Evolutionary conservation across 2,888 invertebrate genomes (phyloP).

Genomic region (Temnothorax unifasciatus): DNA sequence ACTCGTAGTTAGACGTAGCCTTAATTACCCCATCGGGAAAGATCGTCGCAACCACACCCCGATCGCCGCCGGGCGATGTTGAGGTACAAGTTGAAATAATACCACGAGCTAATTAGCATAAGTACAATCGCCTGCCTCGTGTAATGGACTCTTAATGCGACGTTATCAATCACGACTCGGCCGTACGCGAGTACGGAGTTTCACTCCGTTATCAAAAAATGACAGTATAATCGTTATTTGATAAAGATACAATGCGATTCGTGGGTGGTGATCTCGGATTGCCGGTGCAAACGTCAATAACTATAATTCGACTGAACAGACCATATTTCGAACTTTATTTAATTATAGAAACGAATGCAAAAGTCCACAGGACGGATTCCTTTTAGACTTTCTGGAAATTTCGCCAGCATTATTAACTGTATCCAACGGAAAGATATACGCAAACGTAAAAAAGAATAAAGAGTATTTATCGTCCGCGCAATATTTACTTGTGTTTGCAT

Average conservation of each 20-base stretch:
- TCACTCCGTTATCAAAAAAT: background rate
- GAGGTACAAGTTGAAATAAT: constrained; percentile 14
- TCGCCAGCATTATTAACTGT: background rate
- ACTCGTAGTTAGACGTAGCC: constrained; percentile 27
- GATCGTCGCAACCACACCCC: constrained; percentile 37
- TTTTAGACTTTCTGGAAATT: too few relatives aligned
- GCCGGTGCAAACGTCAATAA: background rate
- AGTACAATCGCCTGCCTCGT: constrained; percentile 22
- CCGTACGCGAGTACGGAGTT: background rate
- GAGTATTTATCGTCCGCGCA: constrained; percentile 20
- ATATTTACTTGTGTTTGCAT: constrained; percentile 24
- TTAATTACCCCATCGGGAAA: constrained; percentile 26
- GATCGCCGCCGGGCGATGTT: background rate
- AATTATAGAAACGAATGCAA: background rate
- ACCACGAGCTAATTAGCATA: constrained; percentile 50
- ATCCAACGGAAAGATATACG: background rate
- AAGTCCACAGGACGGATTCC: background rate
- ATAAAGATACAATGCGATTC: background rate
- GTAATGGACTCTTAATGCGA: constrained; percentile 23
- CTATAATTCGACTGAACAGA: background rate
- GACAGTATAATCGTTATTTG: background rate
- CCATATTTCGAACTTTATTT: background rate
- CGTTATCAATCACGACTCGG: constrained; percentile 46
- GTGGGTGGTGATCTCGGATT: background rate
- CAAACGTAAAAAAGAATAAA: background rate